Evolutionary conservation across 2,888 invertebrate genomes (phyloP), one percentile per base, ranked within the genome.

Genomic region (Eumerus sabulonum): DNA sequence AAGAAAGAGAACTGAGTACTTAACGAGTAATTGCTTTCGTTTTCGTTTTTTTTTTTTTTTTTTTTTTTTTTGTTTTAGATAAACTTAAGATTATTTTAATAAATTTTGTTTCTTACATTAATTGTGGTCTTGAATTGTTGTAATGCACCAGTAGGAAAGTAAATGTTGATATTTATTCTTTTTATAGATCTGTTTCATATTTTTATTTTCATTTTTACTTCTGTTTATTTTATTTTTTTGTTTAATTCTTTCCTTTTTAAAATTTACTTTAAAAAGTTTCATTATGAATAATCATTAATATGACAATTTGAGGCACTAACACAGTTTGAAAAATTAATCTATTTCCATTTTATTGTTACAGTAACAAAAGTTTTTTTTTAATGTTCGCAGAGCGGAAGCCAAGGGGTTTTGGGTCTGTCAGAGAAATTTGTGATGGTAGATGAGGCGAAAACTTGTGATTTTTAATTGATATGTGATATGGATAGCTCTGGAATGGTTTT

Each of bases 111-210:
- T 82, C 82, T 82, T 83, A 82, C 81, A 66, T 56, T 71, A 76
- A 64, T 72, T 62, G 27, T 27, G 27, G 27, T 27, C 27, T 2
- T 27, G 2, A 27, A 27, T 27, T 72, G 51, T 81, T 73, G 59
- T 76, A 81, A 62, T 82, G 87, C 87, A 87, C 86, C 88, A 87
- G 87, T 86, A 79, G 79, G 84, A 84, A 85, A 84, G 74, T 82
- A 67, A 84, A 85, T 85, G 84, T 84, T 84, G 84, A 82, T 83
- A 83, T 82, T 84, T 84, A 83, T 77, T 27, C 27, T 83, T 85
- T n/a, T 84, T 84, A 84, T 84, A 81, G 82, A 79, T 83, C 60
- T 74, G 82, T 82, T 83, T 40, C 73, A 74, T 77, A 27, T 82
- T 48, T 71, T 60, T 63, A n/a, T n/a, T n/a, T n/a, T n/a, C n/a